Conservation (phyloP, 2,888 invertebrate species). For the Perizoma flavofasciatum region DNA sequence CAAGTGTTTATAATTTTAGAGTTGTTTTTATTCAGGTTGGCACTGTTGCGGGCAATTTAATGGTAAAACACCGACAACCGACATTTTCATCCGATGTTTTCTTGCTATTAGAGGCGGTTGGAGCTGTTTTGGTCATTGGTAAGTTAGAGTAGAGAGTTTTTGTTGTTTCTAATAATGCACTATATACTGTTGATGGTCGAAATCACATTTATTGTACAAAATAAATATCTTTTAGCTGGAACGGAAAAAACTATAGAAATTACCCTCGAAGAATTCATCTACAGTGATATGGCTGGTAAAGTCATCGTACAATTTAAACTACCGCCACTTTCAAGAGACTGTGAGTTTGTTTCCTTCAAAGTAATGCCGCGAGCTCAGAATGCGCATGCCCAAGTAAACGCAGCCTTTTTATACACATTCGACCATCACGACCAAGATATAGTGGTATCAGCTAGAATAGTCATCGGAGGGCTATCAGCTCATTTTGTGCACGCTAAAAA, state of each 20-base stretch:
- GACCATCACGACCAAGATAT: constrained; percentile 46
- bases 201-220: no score
- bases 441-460: constrained; percentile 81
- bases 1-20: not conserved
- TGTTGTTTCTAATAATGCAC: not conserved
- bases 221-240: constrained; percentile 38
- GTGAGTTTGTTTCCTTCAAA: constrained; percentile 60
- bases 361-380: constrained; percentile 89
- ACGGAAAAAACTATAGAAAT: constrained; percentile 45
- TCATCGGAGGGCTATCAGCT: constrained; percentile 83
- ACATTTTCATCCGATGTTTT: constrained; percentile 88
- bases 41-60: constrained; percentile 86
- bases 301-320: constrained; percentile 58
- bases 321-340: constrained; percentile 56
- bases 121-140: constrained; percentile 81
- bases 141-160: no score
- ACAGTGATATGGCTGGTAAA: constrained; percentile 59
- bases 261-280: constrained; percentile 58
- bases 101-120: constrained; percentile 81
- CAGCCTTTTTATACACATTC: constrained; percentile 87
- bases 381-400: constrained; percentile 90
- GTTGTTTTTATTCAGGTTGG: constrained; percentile 73
- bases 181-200: no score
- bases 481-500: constrained; percentile 83
- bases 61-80: constrained; percentile 84